Conservation (phyloP, 2,797 vertebrate species). For the Apodemus agrarius region DNA sequence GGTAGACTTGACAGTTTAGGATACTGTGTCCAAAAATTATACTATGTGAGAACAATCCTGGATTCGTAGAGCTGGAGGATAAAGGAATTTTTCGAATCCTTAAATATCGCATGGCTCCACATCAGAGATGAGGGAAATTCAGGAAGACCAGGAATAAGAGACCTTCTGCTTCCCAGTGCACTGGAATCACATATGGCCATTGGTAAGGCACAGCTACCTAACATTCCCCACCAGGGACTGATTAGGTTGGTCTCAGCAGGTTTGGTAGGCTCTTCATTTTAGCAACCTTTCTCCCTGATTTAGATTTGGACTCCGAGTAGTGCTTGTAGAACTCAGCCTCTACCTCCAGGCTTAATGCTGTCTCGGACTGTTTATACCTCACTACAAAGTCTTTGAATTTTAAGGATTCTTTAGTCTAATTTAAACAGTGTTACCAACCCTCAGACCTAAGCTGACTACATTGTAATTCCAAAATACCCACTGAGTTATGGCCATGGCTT, state of each 20-base stretch:
- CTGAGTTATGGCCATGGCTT: not conserved
- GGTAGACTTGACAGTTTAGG: constrained; percentile 36
- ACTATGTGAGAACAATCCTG: not conserved
- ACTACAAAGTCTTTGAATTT: not conserved
- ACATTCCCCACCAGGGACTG: not conserved
- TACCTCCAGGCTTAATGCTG: not conserved
- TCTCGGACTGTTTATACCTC: not conserved
- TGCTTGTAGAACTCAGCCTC: not conserved
- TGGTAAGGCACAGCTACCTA: not conserved
- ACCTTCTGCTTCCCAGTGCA: not conserved
- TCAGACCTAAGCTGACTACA: not conserved
- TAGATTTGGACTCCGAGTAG: constrained; percentile 9
- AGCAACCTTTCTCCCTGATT: not conserved
- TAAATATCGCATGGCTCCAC: not conserved
- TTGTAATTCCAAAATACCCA: not conserved
- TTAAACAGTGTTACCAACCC: not conserved
- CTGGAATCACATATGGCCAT: not conserved
- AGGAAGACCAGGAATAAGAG: not conserved
- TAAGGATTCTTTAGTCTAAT: not conserved
- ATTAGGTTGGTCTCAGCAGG: not conserved
- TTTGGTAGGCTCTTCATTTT: not conserved
- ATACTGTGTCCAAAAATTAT: not conserved
- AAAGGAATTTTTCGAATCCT: constrained; percentile 24
- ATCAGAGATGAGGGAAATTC: not conserved
- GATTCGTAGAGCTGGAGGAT: not conserved